phyloP scores from a whole-genome alignment of 2,888 invertebrate species.

The Rhamphomyia laevipes region DNA sequence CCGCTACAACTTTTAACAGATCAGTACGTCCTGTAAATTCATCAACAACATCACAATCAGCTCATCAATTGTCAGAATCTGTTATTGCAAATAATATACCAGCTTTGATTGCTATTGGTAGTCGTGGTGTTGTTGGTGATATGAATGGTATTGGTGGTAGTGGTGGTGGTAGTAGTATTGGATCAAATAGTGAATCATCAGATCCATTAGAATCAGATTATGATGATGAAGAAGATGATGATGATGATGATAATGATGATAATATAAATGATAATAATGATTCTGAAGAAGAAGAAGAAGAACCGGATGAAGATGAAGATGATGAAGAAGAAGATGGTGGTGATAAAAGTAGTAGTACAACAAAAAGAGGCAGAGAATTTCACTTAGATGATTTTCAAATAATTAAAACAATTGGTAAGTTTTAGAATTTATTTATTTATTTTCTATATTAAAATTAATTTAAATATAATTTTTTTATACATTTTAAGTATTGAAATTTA shows the following conservation, averaged over 20 bases:
- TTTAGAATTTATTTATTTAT: too few species aligned
- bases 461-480: too few species aligned
- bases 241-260: slow-evolving; percentile 22
- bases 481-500: too few species aligned
- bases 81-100: neutral
- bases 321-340: slow-evolving; percentile 6
- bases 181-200: slow-evolving; percentile 31
- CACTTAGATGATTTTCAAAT: slow-evolving; percentile 73
- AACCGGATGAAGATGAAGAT: slow-evolving; percentile 3
- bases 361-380: slow-evolving; percentile 39
- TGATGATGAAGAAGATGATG: slow-evolving; percentile 18
- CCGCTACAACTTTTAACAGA: slow-evolving; percentile 32
- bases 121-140: slow-evolving; percentile 2
- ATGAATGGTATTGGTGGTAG: slow-evolving; percentile 15
- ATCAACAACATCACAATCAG: neutral
- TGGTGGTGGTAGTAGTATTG: slow-evolving; percentile 18
- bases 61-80: neutral
- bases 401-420: slow-evolving; percentile 78
- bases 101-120: neutral
- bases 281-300: slow-evolving; percentile 20
- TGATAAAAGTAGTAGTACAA: neutral
- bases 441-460: too few species aligned
- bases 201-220: slow-evolving; percentile 36
- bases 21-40: slow-evolving; percentile 12
- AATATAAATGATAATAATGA: slow-evolving; percentile 25